Base-by-base conservation (phyloP, 2,797 vertebrate genomes). In the Podarcis siculus region DNA sequence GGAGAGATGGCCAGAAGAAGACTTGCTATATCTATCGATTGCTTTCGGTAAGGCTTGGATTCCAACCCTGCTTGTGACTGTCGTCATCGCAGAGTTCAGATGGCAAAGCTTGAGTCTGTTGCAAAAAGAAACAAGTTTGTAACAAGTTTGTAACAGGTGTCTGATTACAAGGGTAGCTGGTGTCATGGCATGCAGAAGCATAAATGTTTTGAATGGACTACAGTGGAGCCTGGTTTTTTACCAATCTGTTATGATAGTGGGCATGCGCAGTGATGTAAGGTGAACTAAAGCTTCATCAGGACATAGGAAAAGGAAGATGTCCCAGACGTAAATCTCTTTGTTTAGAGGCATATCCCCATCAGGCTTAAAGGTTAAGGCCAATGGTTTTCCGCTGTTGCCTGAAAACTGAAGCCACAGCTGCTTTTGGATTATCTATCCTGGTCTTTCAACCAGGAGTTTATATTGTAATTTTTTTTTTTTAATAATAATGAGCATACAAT, bases 1-100 rank as follows among this genome's bases (percentile, higher is more conserved):
- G 99, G 99, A 96, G 99, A 81, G 99, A 99, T 0, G 99, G 99
- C 87, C 99, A 99, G 97, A 99, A 98, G 96, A 99, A 99, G 96
- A 99, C 97, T 6, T 99, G 99, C 95, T 99, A 98, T 95, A 98
- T 99, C 95, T 99, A 99, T 95, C 97, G 99, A 71, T 97, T 99
- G 84, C 97, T 99, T 10, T 98, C 99, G 30, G 99, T 99, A 94
- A 97, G 98, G 86, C 21, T 21, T 66, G 35, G 8, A 3, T 55
- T 23, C 23, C 19, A 7, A 32, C 35, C 64, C 6, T 73, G 32
- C 30, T 15, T 21, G 32, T 8, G 58, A 8, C 35, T 58, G 32
- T 69, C 25, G 9, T 23, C 27, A 66, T 17, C 71, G 21, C 37
- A 55, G 81, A 0, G 82, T 87, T 79, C 81, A 76, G 61, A 79